Evolutionary conservation across 2,797 vertebrate species (phyloP).

Genomic region (Rhinoraja longicauda): DNA sequence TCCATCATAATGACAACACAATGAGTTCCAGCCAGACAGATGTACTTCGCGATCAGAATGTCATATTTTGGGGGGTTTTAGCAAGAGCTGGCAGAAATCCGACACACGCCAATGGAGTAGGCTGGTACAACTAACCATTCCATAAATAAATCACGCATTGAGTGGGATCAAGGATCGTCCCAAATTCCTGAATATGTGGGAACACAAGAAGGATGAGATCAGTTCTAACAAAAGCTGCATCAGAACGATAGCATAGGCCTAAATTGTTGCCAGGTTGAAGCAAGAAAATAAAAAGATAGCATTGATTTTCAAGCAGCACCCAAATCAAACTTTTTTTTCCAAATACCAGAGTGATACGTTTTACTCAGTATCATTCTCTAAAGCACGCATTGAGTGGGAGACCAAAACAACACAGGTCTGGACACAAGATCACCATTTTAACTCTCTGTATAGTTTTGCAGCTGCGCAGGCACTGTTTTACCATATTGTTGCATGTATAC

Average conservation of each 20-base stretch:
- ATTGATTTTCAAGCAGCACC: no score
- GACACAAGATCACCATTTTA: no score
- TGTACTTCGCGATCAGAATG: background rate
- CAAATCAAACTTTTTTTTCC: no score
- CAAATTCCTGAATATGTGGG: background rate
- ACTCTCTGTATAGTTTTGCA: no score
- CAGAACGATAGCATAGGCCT: background rate
- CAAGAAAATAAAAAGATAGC: background rate
- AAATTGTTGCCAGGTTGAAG: background rate
- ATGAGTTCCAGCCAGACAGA: background rate
- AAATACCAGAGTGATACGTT: no score
- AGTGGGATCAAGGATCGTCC: background rate
- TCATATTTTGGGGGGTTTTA: background rate
- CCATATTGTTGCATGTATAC: no score
- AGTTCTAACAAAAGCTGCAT: background rate
- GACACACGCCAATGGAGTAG: background rate
- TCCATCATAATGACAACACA: background rate
- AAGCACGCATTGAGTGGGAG: no score
- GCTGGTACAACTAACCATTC: background rate
- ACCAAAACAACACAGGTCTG: no score
- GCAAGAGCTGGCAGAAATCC: background rate
- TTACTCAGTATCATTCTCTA: no score
- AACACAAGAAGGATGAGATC: background rate
- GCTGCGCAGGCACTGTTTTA: no score
- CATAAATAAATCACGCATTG: background rate